A percentile compares a stretch with the other conserved stretches of the same genome.
phyloP scores from a whole-genome alignment of 2,797 vertebrate genomes.

The Natrix natrix region DNA sequence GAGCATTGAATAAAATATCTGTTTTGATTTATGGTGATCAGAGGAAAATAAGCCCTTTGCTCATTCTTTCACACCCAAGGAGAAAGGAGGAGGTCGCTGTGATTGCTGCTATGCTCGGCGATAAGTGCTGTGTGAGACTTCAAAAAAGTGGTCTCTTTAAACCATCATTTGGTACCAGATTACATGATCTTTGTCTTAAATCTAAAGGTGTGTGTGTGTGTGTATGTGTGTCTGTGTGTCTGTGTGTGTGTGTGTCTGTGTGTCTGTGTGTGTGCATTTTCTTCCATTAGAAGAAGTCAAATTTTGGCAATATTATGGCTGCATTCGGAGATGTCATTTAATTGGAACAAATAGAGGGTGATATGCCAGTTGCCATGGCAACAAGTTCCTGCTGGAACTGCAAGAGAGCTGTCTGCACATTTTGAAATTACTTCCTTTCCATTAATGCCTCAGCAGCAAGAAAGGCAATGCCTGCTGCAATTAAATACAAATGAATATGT shows the following conservation, averaged over 20 bases:
- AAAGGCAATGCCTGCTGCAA: conserved; percentile 55
- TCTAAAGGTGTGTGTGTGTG: neutral
- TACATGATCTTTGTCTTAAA: neutral
- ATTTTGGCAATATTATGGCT: conserved; percentile 45
- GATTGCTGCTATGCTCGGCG: neutral
- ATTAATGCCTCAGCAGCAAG: conserved; percentile 39
- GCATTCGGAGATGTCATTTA: conserved; percentile 55
- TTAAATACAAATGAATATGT: conserved; percentile 53
- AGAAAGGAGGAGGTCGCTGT: conserved; percentile 46
- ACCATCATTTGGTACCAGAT: neutral
- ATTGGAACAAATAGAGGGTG: conserved; percentile 53
- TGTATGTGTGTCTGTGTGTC: neutral
- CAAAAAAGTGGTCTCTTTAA: neutral
- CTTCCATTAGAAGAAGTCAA: conserved; percentile 41
- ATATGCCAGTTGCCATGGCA: conserved; percentile 64
- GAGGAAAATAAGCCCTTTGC: conserved; percentile 44
- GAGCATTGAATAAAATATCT: conserved; percentile 50
- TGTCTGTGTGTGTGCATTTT: neutral
- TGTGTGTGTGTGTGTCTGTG: neutral
- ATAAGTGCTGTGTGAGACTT: neutral
- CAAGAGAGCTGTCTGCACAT: conserved; percentile 29
- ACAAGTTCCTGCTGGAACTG: conserved; percentile 25
- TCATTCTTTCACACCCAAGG: conserved; percentile 53
- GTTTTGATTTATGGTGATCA: conserved; percentile 47
- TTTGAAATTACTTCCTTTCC: conserved; percentile 54